A percentile compares a stretch with the other conserved stretches of the same genome.
Evolutionary conservation across 2,113 vertebrate species (phyloP).

Genomic region (Passer montanus): DNA sequence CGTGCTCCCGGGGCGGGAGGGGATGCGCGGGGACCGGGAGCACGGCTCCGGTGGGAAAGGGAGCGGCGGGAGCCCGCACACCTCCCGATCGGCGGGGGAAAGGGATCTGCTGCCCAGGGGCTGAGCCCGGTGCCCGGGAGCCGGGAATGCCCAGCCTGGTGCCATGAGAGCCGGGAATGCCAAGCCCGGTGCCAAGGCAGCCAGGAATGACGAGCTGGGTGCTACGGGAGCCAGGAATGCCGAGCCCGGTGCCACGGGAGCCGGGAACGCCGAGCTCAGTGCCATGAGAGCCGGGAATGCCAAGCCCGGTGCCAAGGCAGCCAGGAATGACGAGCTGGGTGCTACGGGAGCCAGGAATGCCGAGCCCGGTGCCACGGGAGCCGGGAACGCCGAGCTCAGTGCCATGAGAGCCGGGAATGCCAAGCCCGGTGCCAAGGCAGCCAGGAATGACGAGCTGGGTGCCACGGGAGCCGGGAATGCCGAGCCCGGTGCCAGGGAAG

Average conservation of each 20-base stretch:
- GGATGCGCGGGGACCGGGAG: background rate
- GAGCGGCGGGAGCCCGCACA: rapidly evolving
- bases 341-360: too few species aligned
- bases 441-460: too few species aligned
- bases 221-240: too few species aligned
- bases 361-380: too few species aligned
- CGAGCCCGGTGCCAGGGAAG: too few species aligned
- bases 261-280: background rate
- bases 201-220: too few species aligned
- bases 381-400: too few species aligned
- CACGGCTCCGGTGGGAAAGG: background rate
- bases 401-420: too few species aligned
- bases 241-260: too few species aligned
- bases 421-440: background rate
- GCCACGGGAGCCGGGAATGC: too few species aligned
- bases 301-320: background rate
- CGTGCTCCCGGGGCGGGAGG: background rate
- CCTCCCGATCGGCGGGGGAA: background rate
- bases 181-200: too few species aligned
- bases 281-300: background rate
- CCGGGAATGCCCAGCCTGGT: background rate
- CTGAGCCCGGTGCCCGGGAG: background rate
- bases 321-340: too few species aligned
- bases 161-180: background rate
- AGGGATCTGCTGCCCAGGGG: background rate